Evolutionary conservation across 2,113 vertebrate species (phyloP).

Genomic region (Hydrolagus affinis): DNA sequence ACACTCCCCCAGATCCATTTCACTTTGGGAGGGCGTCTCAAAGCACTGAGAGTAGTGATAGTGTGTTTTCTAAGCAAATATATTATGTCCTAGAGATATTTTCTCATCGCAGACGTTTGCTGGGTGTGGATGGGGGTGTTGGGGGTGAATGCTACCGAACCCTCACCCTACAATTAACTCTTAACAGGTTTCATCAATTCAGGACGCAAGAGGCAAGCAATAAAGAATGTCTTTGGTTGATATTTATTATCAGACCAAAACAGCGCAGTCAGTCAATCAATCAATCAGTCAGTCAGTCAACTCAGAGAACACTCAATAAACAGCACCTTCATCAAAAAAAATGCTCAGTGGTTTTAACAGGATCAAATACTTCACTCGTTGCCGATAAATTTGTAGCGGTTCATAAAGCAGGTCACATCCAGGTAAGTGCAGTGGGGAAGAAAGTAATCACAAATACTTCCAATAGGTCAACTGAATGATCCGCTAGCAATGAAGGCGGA

Average conservation of each 20-base stretch:
- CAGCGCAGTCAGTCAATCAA: not conserved
- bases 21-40: too few relatives aligned
- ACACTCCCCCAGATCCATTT: too few relatives aligned
- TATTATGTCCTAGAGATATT: too few relatives aligned
- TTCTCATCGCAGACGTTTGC: too few relatives aligned
- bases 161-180: too few relatives aligned
- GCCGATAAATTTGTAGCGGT: not conserved
- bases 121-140: too few relatives aligned
- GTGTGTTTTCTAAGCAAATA: too few relatives aligned
- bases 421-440: not conserved
- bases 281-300: not conserved
- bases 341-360: not conserved
- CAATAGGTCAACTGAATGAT: not conserved
- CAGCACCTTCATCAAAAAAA: not conserved
- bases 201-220: not conserved
- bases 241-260: constrained; percentile 28
- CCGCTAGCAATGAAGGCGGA: not conserved
- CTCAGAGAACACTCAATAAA: constrained; percentile 5
- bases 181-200: too few relatives aligned
- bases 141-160: too few relatives aligned
- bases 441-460: constrained; percentile 12
- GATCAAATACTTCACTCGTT: not conserved
- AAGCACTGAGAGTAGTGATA: too few relatives aligned
- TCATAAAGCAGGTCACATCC: constrained; percentile 17
- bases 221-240: not conserved